Evolutionary conservation across 2,113 vertebrate species (phyloP), one percentile per base, ranked within the genome.

Genomic region (Tetraodon nigroviridis): DNA sequence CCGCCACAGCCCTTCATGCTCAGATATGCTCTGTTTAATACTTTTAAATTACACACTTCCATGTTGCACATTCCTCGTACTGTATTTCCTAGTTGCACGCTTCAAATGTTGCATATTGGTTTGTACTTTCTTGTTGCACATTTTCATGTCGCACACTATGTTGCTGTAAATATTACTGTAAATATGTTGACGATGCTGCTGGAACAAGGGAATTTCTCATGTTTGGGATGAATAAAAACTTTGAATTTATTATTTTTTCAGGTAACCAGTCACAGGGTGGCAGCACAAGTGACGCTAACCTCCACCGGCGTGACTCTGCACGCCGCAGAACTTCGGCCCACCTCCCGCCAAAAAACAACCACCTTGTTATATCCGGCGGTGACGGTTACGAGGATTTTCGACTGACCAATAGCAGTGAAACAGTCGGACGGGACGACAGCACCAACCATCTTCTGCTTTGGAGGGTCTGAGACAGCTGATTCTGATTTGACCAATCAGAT

Each of bases 351-450:
- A 95, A 93, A 79, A 93, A 91, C 69, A 93, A 94, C 75, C 92
- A 97, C 78, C 73, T 99, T 29, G 93, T 99, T 13, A 97, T 99
- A 89, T 98, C 96, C 0, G 96, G 96, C 0, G 96, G 96, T 0
- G 96, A 97, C 0, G 96, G 96, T 45, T 99, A 96, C 2, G 96
- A 99, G 87, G 96, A 99, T 79, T 99, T 99, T 89, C 87, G 95
- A 29, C 92, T 99, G 72, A 94, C 92, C 78, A 86, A 89, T 83
- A 97, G 95, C 92, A 98, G 95, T 2, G 96, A 99, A 87, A 94
- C 95, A 0, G 93, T 98, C 40, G 96, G 96, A 52, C 85, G 96
- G 45, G 96, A 99, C 0, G 96, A 99, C 89, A 98, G 96, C 86
- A 99, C 96, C 73, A 98, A 99, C 87, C 96, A 98, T 71, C 92